Conservation (phyloP, 2,888 invertebrate species). For the Scaptomyza reducta region DNA sequence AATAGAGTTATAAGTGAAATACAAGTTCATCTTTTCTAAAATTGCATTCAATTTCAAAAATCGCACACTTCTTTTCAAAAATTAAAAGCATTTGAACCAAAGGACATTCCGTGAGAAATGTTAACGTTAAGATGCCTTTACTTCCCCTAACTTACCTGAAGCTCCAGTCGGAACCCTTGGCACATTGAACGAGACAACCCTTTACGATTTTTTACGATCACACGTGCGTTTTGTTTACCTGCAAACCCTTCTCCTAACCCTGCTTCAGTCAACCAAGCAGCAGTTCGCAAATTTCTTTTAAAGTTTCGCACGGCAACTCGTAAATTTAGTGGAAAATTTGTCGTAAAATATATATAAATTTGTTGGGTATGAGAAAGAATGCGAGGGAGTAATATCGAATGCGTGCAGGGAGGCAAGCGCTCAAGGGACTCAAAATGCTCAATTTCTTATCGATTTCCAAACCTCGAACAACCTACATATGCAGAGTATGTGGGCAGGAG, state of each 20-base stretch:
- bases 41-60: too few species aligned
- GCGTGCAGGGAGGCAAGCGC: slow-evolving; percentile 1
- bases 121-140: slow-evolving; percentile 29
- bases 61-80: background rate
- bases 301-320: slow-evolving; percentile 60
- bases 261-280: background rate
- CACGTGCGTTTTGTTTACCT: slow-evolving; percentile 53
- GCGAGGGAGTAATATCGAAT: background rate
- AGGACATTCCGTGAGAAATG: slow-evolving; percentile 18
- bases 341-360: slow-evolving; percentile 53
- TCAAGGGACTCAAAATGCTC: slow-evolving; percentile 33
- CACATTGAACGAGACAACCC: slow-evolving; percentile 42
- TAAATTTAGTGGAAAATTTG: slow-evolving; percentile 62
- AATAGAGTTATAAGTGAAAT: too few species aligned
- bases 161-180: background rate
- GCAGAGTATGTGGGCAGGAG: background rate
- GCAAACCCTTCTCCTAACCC: background rate
- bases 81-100: slow-evolving; percentile 12
- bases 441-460: slow-evolving; percentile 60
- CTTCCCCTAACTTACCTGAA: slow-evolving; percentile 12
- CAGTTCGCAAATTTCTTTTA: slow-evolving; percentile 55
- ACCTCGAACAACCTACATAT: background rate
- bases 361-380: slow-evolving; percentile 10
- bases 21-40: too few species aligned
- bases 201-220: slow-evolving; percentile 59